A percentile compares a stretch with the other conserved stretches of the same genome.
These are phyloP conservation scores for Halesus radiatus DNA, from an alignment of 1,140 invertebrate species.

Conservation along the genomic window DNA sequence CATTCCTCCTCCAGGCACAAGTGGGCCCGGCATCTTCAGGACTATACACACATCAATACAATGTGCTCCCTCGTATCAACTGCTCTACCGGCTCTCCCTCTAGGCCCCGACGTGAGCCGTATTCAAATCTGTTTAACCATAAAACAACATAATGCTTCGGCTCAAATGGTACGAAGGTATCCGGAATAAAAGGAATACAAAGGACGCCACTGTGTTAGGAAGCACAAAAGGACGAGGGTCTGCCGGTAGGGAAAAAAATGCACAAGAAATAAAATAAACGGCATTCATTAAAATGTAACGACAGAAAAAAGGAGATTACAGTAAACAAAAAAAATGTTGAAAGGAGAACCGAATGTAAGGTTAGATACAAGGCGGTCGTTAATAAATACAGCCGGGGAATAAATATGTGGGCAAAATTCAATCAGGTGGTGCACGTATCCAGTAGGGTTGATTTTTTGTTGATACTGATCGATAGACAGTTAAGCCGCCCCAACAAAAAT, in stretches of 20 bases:
- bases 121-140: slow-evolving; percentile 58
- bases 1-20: slow-evolving; percentile 3
- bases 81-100: slow-evolving; percentile 21
- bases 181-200: slow-evolving; percentile 45
- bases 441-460: slow-evolving; percentile 36
- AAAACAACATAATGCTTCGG: slow-evolving; percentile 57
- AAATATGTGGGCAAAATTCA: slow-evolving; percentile 44
- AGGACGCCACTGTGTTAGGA: slow-evolving; percentile 48
- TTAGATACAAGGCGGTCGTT: slow-evolving; percentile 46
- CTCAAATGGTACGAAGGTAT: slow-evolving; percentile 46
- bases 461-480: slow-evolving; percentile 22
- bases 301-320: slow-evolving; percentile 55
- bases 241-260: slow-evolving; percentile 45
- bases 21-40: slow-evolving; percentile 10
- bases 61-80: slow-evolving; percentile 24
- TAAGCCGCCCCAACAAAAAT: slow-evolving; percentile 7
- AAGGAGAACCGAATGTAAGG: slow-evolving; percentile 45
- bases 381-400: slow-evolving; percentile 52
- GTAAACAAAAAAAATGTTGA: slow-evolving; percentile 52
- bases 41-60: slow-evolving; percentile 29
- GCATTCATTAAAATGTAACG: slow-evolving; percentile 58
- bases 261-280: slow-evolving; percentile 57
- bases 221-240: slow-evolving; percentile 52
- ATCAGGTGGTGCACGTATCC: slow-evolving; percentile 34
- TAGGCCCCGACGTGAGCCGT: slow-evolving; percentile 40